phyloP scores from a whole-genome alignment of 1,140 invertebrate species.

The Tetragonula clypearis region DNA sequence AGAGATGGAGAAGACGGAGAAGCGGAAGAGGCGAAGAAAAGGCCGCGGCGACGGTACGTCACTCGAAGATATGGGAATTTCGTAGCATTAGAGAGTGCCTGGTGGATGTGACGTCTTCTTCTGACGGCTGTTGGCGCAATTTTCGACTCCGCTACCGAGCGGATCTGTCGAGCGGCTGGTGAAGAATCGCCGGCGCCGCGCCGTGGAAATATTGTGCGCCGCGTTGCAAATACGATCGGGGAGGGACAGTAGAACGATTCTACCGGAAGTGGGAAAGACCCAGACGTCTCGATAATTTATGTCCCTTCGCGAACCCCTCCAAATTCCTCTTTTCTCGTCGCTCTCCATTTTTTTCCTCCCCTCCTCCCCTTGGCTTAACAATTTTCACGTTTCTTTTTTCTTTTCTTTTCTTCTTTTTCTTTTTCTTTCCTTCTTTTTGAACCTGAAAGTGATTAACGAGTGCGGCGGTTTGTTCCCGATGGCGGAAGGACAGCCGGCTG shows the following conservation, averaged over 20 bases:
- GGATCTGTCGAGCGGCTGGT: conserved; percentile 7
- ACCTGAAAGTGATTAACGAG: neutral
- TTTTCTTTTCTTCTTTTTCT: neutral
- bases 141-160: conserved; percentile 13
- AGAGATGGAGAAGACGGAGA: neutral
- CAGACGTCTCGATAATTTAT: neutral
- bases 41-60: conserved; percentile 35
- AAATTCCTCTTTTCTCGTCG: too few relatives aligned
- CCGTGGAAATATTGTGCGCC: conserved; percentile 9
- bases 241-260: neutral
- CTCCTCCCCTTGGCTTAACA: neutral
- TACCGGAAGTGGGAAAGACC: neutral
- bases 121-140: conserved; percentile 21
- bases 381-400: neutral
- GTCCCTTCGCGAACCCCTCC: neutral
- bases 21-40: neutral
- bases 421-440: neutral
- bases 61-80: conserved; percentile 50
- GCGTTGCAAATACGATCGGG: neutral
- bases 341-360: neutral
- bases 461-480: neutral
- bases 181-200: neutral
- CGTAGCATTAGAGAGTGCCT: conserved; percentile 35
- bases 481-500: neutral
- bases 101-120: conserved; percentile 39